phyloP scores from a whole-genome alignment of 2,797 vertebrate genomes.

The Hydrocynus forskahlii region DNA sequence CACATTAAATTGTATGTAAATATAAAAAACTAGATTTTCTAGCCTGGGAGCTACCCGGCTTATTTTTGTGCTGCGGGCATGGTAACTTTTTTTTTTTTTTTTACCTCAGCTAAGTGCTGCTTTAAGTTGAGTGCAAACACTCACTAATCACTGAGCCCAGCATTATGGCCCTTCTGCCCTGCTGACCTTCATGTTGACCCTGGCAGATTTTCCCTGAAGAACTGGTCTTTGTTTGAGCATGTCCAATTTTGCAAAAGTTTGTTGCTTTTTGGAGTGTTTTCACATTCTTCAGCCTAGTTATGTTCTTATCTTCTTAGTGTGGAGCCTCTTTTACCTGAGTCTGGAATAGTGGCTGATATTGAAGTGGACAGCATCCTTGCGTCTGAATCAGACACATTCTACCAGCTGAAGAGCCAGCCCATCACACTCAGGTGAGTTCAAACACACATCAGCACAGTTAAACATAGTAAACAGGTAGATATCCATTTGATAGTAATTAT shows the following conservation, averaged over 20 bases:
- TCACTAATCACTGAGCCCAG: background rate
- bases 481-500: background rate
- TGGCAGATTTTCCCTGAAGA: constrained; percentile 8
- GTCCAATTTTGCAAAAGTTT: constrained; percentile 18
- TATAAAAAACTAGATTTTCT: background rate
- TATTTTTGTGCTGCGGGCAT: background rate
- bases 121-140: background rate
- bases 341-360: constrained; percentile 89
- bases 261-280: constrained; percentile 13
- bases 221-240: constrained; percentile 10
- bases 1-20: background rate
- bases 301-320: constrained; percentile 71
- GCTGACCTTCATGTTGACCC: constrained; percentile 7
- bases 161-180: background rate
- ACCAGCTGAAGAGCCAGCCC: constrained; percentile 89
- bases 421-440: constrained; percentile 73
- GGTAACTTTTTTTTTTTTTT: background rate
- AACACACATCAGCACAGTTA: background rate
- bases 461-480: background rate
- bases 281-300: background rate
- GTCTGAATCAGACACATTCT: constrained; percentile 80
- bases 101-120: background rate
- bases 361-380: constrained; percentile 81
- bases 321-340: constrained; percentile 82
- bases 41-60: background rate